These are phyloP conservation scores for Coracopsis vasa DNA, from an alignment of 2,113 vertebrate genomes.

Conservation along the genomic window DNA sequence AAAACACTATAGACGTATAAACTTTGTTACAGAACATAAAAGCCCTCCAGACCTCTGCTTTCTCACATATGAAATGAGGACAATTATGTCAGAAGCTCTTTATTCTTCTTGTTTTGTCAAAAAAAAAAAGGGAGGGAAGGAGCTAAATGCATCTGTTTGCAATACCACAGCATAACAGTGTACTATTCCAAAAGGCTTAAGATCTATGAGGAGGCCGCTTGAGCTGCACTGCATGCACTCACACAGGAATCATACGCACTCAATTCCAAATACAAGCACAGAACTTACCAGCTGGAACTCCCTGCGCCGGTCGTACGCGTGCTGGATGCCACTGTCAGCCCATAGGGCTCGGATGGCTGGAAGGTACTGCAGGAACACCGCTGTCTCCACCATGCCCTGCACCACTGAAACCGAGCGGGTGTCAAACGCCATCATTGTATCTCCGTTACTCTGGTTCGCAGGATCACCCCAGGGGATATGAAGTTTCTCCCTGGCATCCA, in stretches of 20 bases:
- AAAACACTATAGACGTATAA: not conserved
- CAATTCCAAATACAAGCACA: not conserved
- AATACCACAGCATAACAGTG: not conserved
- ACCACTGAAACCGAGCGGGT: conserved; percentile 82
- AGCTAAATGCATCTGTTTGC: not conserved
- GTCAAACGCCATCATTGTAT: conserved; percentile 91
- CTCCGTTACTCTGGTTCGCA: conserved; percentile 84
- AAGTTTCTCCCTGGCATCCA: conserved; percentile 96
- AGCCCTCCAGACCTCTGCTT: not conserved
- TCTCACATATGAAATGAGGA: conserved; percentile 16
- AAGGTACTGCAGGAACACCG: conserved; percentile 84
- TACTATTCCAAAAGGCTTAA: fast-evolving
- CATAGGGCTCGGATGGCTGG: conserved; percentile 85
- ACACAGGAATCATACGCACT: fast-evolving
- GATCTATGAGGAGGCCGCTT: fast-evolving
- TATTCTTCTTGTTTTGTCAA: not conserved
- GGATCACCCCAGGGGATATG: conserved; percentile 95
- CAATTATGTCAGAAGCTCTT: not conserved
- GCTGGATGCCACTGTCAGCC: conserved; percentile 91
- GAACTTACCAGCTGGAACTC: conserved; percentile 96
- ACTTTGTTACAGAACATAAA: not conserved
- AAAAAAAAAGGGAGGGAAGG: not conserved
- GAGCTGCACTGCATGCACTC: fast-evolving
- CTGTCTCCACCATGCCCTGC: conserved; percentile 87
- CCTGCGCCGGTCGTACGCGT: conserved; percentile 91